Conservation (phyloP, 1,140 invertebrate species). For the Trachelipus rathkii region DNA sequence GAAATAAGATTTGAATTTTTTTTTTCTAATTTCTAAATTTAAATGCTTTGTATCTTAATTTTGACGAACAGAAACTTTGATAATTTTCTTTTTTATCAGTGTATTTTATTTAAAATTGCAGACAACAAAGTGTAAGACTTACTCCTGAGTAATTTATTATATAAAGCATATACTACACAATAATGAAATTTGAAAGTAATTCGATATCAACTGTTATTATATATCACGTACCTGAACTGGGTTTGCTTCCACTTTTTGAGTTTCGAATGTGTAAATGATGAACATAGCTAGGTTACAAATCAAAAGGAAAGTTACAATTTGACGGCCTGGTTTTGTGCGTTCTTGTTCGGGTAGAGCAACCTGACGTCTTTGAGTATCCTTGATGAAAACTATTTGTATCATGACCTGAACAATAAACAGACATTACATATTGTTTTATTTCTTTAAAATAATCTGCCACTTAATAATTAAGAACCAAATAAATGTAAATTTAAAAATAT, state of each 20-base stretch:
- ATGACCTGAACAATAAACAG: constrained; percentile 61
- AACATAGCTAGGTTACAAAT: constrained; percentile 94
- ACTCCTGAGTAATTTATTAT: not conserved
- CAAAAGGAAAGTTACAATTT: constrained; percentile 89
- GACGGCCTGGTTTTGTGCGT: constrained; percentile 85
- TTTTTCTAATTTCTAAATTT: not conserved
- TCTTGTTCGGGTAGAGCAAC: constrained; percentile 88
- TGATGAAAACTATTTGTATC: constrained; percentile 88
- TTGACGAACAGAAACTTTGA: no score
- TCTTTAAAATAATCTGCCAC: no score
- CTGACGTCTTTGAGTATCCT: constrained; percentile 82
- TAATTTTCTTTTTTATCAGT: not conserved
- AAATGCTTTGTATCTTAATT: no score
- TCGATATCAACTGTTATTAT: no score
- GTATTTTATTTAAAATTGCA: not conserved
- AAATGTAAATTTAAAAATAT: not conserved
- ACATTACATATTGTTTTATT: not conserved
- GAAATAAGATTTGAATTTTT: not conserved
- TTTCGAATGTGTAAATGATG: constrained; percentile 93
- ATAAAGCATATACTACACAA: no score
- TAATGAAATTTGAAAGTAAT: no score
- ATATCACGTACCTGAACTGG: constrained; percentile 59
- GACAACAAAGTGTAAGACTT: not conserved
- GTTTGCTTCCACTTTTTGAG: constrained; percentile 84
- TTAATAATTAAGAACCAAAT: not conserved